phyloP scores from a whole-genome alignment of 2,113 vertebrate genomes.

The Leptobrachium leishanense region DNA sequence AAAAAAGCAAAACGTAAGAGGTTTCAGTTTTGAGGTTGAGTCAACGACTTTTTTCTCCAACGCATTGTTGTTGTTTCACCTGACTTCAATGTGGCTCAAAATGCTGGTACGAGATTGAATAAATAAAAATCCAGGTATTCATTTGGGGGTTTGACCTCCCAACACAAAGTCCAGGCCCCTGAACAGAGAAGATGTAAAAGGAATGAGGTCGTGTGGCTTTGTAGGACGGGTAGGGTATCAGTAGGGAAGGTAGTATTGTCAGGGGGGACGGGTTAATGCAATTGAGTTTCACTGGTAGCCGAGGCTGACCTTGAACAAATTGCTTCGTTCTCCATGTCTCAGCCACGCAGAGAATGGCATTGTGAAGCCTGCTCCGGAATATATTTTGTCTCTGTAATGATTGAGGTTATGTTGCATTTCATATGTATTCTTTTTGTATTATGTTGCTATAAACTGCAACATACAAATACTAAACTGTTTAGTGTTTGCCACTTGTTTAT shows the following conservation, averaged over 20 bases:
- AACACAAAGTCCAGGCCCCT: background rate
- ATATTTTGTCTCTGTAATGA: background rate
- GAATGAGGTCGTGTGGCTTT: background rate
- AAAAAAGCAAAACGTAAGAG: too few species aligned
- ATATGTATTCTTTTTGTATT: background rate
- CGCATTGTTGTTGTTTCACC: too few species aligned
- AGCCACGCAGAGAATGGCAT: slow-evolving; percentile 6
- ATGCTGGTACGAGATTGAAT: background rate
- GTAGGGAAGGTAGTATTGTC: slow-evolving; percentile 11
- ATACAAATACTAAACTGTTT: too few species aligned
- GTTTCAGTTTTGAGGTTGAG: too few species aligned
- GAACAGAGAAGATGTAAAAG: background rate
- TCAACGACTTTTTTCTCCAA: too few species aligned
- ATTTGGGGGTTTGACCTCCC: background rate
- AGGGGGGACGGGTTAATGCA: slow-evolving; percentile 33
- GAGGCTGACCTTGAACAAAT: slow-evolving; percentile 35
- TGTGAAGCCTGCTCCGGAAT: background rate
- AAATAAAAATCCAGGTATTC: background rate
- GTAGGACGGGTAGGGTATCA: background rate
- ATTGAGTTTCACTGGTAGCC: slow-evolving; percentile 21
- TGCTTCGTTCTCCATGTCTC: slow-evolving; percentile 29
- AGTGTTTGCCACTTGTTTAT: too few species aligned
- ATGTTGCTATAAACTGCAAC: too few species aligned
- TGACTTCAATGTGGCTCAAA: too few species aligned
- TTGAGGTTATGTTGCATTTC: background rate